A percentile compares a stretch with the other conserved stretches of the same genome.
Conservation (phyloP, 37 sponge, comb jelly and placozoan species). For the Tethya wilhelma region DNA sequence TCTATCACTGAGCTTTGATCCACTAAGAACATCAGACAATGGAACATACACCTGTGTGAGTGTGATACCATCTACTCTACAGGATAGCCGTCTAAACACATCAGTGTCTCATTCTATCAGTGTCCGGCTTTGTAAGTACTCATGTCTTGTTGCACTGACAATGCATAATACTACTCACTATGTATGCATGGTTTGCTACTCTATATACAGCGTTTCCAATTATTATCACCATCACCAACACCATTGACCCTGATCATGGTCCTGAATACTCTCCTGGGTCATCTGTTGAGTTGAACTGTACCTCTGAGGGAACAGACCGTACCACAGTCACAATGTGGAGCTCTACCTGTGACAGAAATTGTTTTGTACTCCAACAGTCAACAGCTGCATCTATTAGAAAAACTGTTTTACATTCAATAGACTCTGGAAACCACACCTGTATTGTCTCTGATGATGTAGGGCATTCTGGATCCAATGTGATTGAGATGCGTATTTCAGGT, state of each 20-base stretch:
- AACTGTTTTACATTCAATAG: not conserved
- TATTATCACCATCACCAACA: not conserved
- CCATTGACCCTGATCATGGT: not conserved
- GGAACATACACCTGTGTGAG: not conserved
- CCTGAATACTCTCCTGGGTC: constrained; percentile 6
- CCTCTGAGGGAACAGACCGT: not conserved
- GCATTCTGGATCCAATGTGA: not conserved
- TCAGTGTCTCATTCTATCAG: not conserved
- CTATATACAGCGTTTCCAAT: constrained; percentile 18
- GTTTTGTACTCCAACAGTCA: constrained; percentile 9
- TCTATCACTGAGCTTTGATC: constrained; percentile 10
- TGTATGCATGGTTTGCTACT: not conserved
- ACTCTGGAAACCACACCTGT: constrained; percentile 16
- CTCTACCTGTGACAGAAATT: constrained; percentile 12
- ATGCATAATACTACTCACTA: not conserved
- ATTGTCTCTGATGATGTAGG: constrained; percentile 26
- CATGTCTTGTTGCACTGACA: not conserved
- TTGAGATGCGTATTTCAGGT: constrained; percentile 12
- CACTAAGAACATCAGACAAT: constrained; percentile 2
- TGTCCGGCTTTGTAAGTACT: constrained; percentile 4
- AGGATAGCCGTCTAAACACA: not conserved
- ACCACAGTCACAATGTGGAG: constrained; percentile 3
- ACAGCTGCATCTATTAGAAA: not conserved
- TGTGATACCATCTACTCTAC: not conserved
- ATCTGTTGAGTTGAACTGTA: constrained; percentile 5